Conservation (phyloP, 2,113 vertebrate genomes). For the Chloropsis cyanopogon region DNA sequence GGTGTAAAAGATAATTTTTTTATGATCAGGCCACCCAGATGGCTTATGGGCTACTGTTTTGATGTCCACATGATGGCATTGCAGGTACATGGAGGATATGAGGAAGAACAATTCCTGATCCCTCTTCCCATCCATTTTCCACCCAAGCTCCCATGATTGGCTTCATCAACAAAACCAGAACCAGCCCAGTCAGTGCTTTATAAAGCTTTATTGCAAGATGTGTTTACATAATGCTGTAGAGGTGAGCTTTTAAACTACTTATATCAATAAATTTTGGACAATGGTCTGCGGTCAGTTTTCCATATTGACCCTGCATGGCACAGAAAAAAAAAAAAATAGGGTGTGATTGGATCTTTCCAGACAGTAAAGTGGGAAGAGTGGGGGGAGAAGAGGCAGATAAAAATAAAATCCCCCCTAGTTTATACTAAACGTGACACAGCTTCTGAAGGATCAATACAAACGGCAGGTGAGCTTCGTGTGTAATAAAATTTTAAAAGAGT, state of each 20-base stretch:
- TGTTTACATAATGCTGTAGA: conserved; percentile 74
- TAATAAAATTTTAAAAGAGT: conserved; percentile 48
- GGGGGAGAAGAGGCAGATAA: neutral
- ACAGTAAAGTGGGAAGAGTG: neutral
- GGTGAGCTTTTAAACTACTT: conserved; percentile 66
- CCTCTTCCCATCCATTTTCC: neutral
- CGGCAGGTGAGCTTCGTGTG: neutral
- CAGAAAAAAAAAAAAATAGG: conserved; percentile 23
- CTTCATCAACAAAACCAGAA: neutral
- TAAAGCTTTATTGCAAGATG: conserved; percentile 77
- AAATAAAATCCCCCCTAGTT: neutral
- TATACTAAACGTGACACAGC: conserved; percentile 57
- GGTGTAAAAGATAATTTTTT: neutral
- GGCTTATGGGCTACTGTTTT: neutral
- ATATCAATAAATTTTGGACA: conserved; percentile 69
- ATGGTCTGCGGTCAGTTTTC: conserved; percentile 68
- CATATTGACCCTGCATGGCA: conserved; percentile 71
- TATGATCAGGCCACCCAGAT: neutral
- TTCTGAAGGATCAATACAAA: conserved; percentile 63
- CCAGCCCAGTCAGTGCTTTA: conserved; percentile 42
- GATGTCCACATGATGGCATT: neutral
- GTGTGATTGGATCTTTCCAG: conserved; percentile 1
- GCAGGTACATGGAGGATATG: neutral
- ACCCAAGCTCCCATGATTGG: neutral
- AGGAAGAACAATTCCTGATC: neutral